Percentiles rank a stretch among this genome's conserved stretches.
Evolutionary conservation across 2,113 vertebrate genomes (phyloP).

Genomic region (Isichthys henryi): DNA sequence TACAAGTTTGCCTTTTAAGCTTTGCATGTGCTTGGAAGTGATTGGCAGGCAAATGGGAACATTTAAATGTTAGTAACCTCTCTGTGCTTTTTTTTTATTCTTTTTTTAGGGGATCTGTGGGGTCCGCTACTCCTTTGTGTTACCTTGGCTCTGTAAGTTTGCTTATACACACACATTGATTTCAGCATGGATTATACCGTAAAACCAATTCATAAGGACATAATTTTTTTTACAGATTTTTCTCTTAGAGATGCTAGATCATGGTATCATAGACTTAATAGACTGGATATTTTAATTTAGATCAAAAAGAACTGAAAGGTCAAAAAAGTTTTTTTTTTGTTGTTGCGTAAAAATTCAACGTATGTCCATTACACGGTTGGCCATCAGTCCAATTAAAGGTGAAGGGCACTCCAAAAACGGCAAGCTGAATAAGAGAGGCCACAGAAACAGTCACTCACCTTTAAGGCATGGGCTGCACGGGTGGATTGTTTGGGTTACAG

Average conservation of each 20-base stretch:
- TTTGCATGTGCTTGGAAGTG: neutral
- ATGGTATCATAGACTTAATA: neutral
- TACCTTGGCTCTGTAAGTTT: constrained; percentile 82
- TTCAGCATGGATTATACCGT: neutral
- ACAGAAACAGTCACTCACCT: neutral
- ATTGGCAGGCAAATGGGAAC: neutral
- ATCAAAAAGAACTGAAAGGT: neutral
- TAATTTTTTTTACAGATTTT: neutral
- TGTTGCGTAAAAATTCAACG: neutral
- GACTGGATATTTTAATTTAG: neutral
- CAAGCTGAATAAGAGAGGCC: neutral
- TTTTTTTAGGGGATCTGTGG: constrained; percentile 85
- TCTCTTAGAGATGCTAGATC: neutral
- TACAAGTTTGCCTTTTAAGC: neutral
- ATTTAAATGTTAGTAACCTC: neutral
- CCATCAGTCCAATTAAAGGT: neutral
- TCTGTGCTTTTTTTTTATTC: constrained; percentile 4
- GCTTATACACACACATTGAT: neutral
- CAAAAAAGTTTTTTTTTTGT: neutral
- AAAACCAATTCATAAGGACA: neutral
- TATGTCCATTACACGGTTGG: neutral
- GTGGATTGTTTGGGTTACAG: neutral
- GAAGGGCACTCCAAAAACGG: neutral
- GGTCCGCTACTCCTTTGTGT: constrained; percentile 93
- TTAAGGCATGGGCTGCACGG: neutral